phyloP scores from a whole-genome alignment of 2,113 vertebrate species.

The Anguilla japonica region DNA sequence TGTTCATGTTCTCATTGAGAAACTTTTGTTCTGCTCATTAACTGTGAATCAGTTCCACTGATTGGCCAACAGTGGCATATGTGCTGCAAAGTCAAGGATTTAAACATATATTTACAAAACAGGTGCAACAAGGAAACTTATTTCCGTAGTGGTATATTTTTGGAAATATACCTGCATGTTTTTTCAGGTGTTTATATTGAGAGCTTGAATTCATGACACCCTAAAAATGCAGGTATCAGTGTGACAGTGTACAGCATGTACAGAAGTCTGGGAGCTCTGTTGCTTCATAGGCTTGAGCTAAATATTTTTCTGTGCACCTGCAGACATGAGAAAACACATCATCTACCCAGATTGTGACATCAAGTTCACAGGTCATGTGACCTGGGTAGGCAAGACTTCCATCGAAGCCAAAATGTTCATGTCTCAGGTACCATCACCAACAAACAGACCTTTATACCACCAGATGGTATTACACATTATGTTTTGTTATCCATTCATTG shows the following conservation, averaged over 20 bases:
- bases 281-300: background rate
- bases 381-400: slow-evolving; percentile 93
- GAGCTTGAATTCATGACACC: background rate
- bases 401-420: slow-evolving; percentile 98
- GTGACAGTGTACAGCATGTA: too few species aligned
- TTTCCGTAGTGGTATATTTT: too few species aligned
- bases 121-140: too few species aligned
- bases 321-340: slow-evolving; percentile 84
- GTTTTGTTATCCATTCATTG: too few species aligned
- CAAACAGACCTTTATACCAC: background rate
- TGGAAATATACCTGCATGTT: too few species aligned
- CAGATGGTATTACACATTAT: background rate
- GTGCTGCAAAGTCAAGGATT: too few species aligned
- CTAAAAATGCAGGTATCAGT: too few species aligned
- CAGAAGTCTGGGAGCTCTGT: background rate
- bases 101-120: too few species aligned
- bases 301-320: background rate
- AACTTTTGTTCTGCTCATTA: background rate
- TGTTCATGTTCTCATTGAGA: background rate
- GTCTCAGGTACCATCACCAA: slow-evolving; percentile 78
- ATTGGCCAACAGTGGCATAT: too few species aligned
- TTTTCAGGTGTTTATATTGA: background rate
- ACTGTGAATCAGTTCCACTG: too few species aligned
- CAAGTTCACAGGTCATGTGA: slow-evolving; percentile 91
- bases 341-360: slow-evolving; percentile 91